Evolutionary conservation across 2,113 vertebrate species (phyloP).

Genomic region (Pituophis catenifer): DNA sequence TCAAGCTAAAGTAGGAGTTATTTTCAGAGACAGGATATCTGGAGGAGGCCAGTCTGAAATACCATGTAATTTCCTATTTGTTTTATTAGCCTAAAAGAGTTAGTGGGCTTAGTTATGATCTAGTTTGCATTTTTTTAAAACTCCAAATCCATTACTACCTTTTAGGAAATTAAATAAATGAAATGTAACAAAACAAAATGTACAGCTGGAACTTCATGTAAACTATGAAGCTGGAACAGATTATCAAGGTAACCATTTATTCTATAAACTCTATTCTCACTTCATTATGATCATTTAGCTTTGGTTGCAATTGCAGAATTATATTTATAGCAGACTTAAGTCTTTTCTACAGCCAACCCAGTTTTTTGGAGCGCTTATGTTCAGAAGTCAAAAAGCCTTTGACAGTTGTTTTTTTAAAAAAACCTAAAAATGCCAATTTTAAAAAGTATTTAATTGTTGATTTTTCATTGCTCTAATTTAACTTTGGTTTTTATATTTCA

Average conservation of each 20-base stretch:
- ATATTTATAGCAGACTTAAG: background rate
- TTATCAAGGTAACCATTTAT: background rate
- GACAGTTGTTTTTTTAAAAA: background rate
- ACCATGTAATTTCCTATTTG: constrained; percentile 31
- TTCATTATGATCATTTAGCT: background rate
- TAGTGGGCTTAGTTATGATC: background rate
- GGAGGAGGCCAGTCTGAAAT: constrained; percentile 8
- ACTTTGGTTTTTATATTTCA: background rate
- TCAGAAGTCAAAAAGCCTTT: background rate
- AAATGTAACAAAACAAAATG: background rate
- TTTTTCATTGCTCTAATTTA: background rate
- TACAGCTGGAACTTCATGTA: background rate
- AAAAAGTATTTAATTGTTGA: background rate
- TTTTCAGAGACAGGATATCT: constrained; percentile 48
- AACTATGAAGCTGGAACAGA: background rate
- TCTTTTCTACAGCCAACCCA: background rate
- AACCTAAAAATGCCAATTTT: background rate
- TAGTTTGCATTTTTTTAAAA: background rate
- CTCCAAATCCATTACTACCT: background rate
- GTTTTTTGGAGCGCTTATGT: background rate
- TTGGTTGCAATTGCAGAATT: background rate
- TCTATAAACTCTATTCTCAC: background rate
- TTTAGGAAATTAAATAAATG: background rate
- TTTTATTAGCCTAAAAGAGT: background rate
- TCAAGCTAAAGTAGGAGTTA: constrained; percentile 4